Percentiles rank a stretch among this genome's conserved stretches.
These are phyloP conservation scores for Macaca mulatta DNA, from an alignment of 2,113 vertebrate genomes.

Conservation along the genomic window DNA sequence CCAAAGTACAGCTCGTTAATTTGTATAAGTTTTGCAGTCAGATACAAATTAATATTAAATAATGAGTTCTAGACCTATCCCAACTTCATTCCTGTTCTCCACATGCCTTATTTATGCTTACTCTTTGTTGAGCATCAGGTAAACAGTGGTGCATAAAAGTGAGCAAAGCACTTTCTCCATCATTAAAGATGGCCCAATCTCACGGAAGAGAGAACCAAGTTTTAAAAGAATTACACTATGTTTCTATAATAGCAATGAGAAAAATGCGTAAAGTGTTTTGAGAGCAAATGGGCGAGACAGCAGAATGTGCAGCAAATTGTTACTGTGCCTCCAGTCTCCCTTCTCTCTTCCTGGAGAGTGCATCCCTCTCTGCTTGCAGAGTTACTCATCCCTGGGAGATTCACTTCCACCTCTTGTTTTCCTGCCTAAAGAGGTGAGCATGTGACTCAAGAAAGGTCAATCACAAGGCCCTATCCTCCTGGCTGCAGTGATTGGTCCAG, in stretches of 20 bases:
- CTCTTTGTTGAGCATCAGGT: neutral
- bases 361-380: neutral
- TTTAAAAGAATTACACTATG: neutral
- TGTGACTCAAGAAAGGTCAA: neutral
- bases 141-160: neutral
- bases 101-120: neutral
- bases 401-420: accelerated
- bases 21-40: neutral
- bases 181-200: neutral
- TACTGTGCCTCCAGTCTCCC: too few relatives aligned
- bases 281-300: neutral
- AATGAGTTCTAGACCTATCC: neutral
- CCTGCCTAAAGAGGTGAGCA: accelerated
- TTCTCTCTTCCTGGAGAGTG: neutral
- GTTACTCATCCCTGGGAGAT: accelerated
- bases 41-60: neutral
- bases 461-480: neutral
- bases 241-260: neutral
- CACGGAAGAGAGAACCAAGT: neutral
- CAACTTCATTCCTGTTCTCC: neutral
- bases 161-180: neutral
- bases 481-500: neutral
- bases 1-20: neutral
- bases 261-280: neutral
- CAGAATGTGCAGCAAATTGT: accelerated